Evolutionary conservation across 2,888 invertebrate species (phyloP).

Genomic region (Torymus auratus): DNA sequence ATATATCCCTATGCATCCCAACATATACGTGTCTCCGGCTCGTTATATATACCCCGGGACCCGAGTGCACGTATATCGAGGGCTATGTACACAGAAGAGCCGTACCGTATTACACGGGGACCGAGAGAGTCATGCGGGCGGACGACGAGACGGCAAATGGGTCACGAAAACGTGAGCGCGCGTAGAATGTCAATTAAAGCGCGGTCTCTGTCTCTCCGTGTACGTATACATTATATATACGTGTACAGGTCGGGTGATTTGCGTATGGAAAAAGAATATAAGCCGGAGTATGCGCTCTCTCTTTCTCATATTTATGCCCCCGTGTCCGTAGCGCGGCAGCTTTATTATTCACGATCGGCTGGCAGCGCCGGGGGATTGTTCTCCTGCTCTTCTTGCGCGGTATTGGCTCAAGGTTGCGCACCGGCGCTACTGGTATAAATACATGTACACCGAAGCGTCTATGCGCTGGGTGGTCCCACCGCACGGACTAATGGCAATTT

Average conservation of each 20-base stretch:
- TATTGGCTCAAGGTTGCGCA: too few species aligned
- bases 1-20: neutral
- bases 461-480: neutral
- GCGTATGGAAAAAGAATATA: slow-evolving; percentile 32
- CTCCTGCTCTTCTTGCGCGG: too few species aligned
- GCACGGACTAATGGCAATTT: neutral
- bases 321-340: too few species aligned
- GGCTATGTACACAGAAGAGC: neutral
- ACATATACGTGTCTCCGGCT: neutral
- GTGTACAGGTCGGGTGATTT: slow-evolving; percentile 13
- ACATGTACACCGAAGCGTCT: neutral
- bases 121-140: neutral
- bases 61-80: slow-evolving; percentile 10
- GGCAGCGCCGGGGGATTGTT: too few species aligned
- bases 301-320: too few species aligned
- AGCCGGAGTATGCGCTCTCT: too few species aligned
- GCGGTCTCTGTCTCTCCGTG: neutral
- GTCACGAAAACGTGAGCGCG: slow-evolving; percentile 54
- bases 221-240: neutral
- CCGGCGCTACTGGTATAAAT: too few species aligned
- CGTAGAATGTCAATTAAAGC: slow-evolving; percentile 53
- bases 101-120: neutral
- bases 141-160: slow-evolving; percentile 33
- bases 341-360: too few species aligned
- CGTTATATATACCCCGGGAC: neutral